Percentiles rank a stretch among this genome's conserved stretches.
Conservation (phyloP, 1,140 invertebrate species). For the Halotydeus destructor region DNA sequence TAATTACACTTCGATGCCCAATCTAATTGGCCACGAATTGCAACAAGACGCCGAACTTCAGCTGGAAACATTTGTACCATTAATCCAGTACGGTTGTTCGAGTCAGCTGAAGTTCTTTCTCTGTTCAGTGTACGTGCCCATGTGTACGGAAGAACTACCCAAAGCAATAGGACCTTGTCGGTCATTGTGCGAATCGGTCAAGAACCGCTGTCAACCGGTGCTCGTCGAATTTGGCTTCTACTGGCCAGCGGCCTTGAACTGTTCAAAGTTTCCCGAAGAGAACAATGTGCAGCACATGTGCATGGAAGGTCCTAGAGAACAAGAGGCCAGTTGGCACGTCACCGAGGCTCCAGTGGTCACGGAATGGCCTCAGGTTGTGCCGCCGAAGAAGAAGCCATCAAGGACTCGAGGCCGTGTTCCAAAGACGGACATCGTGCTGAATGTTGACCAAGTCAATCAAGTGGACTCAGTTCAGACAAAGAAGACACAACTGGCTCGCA, state of each 20-base stretch:
- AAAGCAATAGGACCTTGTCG: slow-evolving; percentile 42
- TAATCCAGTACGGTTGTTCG: slow-evolving; percentile 87
- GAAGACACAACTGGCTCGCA: too few relatives aligned
- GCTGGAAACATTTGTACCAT: slow-evolving; percentile 74
- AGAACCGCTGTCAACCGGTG: slow-evolving; percentile 61
- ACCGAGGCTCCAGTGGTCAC: not conserved
- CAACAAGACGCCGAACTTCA: slow-evolving; percentile 88
- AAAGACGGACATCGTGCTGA: not conserved
- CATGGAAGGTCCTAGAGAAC: slow-evolving; percentile 25
- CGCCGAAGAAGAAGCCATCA: not conserved
- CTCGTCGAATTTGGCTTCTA: slow-evolving; percentile 79
- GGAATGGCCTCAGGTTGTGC: not conserved
- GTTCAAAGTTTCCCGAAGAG: slow-evolving; percentile 61
- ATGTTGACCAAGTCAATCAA: not conserved
- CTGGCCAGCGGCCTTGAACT: slow-evolving; percentile 93
- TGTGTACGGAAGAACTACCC: slow-evolving; percentile 35
- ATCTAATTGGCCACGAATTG: slow-evolving; percentile 70
- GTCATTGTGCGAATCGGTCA: slow-evolving; percentile 65
- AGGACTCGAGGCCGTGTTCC: not conserved
- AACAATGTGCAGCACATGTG: slow-evolving; percentile 42
- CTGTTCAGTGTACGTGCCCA: slow-evolving; percentile 83
- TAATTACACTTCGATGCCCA: slow-evolving; percentile 90
- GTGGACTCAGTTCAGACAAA: too few relatives aligned
- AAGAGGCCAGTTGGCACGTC: too few relatives aligned
- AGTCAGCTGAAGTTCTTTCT: slow-evolving; percentile 83